Evolutionary conservation across 2,888 invertebrate species (phyloP), one percentile per base, ranked within the genome.

Genomic region (Pseudanteris insignis): DNA sequence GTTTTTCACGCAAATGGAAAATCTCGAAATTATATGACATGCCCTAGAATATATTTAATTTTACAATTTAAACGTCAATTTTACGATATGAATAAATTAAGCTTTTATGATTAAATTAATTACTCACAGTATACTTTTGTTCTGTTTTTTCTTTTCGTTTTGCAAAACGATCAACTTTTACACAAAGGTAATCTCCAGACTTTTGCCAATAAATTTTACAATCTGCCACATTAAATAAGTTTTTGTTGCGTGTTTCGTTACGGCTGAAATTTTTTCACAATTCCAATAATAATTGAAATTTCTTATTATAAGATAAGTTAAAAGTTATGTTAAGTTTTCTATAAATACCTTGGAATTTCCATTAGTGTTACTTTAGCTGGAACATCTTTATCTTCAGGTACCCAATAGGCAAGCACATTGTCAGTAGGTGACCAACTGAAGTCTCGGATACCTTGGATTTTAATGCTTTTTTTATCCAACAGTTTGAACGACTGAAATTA

Each of bases 201-300:
- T 96, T 96, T 81, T 99, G 99, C 99, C 99, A 99, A 80, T 96
- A 96, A 79, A 99, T 93, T 73, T 96, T 95, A 79, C 97, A 97
- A 78, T 97, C 96, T 0, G 96, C 96, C 0, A 99, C 98, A 64
- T 93, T 96, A 85, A 99, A 99, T 51, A 98, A 84, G 81, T 96
- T 98, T 81, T 97, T 96, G 65, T 93, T 92, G 67, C 96, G 88
- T 29, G 89, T 87, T 82, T 95, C 95, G 38, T 87, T 88, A 55
- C 93, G 89, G 73, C 84, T 83, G 32, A 67, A 53, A 62, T 18
- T 6, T n/a, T n/a, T n/a, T n/a, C n/a, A n/a, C n/a, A n/a, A n/a
- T n/a, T n/a, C n/a, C n/a, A n/a, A n/a, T n/a, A n/a, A n/a, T n/a
- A n/a, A n/a, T n/a, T n/a, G n/a, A n/a, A n/a, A n/a, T n/a, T n/a